These are phyloP conservation scores for Riptortus pedestris DNA, from an alignment of 1,140 invertebrate species.

Conservation along the genomic window DNA sequence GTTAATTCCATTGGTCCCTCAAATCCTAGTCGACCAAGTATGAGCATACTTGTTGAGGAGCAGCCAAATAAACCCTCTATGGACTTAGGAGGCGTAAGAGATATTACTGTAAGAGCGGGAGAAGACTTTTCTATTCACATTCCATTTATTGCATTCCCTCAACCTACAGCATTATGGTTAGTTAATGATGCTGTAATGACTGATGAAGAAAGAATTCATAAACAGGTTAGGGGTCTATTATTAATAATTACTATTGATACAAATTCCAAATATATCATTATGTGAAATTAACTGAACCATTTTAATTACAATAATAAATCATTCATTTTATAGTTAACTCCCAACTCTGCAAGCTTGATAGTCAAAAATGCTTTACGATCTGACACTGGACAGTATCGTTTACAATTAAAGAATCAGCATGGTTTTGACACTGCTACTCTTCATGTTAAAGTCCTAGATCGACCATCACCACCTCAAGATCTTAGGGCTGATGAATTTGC, in stretches of 20 bases:
- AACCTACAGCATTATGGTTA: conserved; percentile 87
- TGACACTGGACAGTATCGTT: conserved; percentile 83
- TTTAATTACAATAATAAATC: background rate
- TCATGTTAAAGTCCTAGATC: conserved; percentile 87
- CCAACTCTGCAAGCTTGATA: conserved; percentile 77
- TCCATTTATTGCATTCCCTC: conserved; percentile 88
- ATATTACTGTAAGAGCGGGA: conserved; percentile 92
- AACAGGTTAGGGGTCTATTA: conserved; percentile 41
- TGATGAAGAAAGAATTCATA: conserved; percentile 66
- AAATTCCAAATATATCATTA: too few species aligned
- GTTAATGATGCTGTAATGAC: conserved; percentile 70
- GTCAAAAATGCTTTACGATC: conserved; percentile 82
- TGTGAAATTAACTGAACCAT: too few species aligned
- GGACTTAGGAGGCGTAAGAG: conserved; percentile 81
- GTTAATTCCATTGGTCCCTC: conserved; percentile 91
- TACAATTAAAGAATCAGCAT: conserved; percentile 86
- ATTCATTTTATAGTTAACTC: conserved; percentile 49
- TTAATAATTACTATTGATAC: background rate
- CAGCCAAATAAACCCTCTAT: conserved; percentile 93
- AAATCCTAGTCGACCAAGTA: conserved; percentile 81
- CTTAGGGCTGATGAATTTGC: conserved; percentile 85
- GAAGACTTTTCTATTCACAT: conserved; percentile 95
- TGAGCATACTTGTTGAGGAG: conserved; percentile 77
- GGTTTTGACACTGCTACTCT: conserved; percentile 89
- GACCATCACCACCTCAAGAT: conserved; percentile 77